These are phyloP conservation scores for Cantharis rufa DNA, from an alignment of 2,888 invertebrate genomes.

Conservation along the genomic window DNA sequence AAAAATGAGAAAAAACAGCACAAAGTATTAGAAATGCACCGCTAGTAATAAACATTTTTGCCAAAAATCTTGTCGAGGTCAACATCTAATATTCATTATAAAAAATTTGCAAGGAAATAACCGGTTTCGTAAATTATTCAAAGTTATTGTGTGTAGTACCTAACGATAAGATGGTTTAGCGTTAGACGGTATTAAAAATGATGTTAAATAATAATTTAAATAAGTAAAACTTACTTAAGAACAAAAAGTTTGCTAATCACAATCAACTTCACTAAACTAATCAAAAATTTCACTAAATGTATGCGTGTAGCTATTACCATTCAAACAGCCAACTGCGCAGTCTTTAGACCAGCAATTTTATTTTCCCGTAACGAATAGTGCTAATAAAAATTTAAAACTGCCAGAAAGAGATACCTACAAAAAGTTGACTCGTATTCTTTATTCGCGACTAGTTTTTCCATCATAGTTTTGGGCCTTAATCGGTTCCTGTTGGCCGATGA, in stretches of 20 bases:
- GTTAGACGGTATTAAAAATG: background rate
- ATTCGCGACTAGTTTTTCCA: slow-evolving; percentile 24
- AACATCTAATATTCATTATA: background rate
- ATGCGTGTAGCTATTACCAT: background rate
- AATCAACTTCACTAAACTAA: background rate
- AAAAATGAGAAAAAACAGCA: background rate
- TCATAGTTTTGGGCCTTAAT: slow-evolving; percentile 20
- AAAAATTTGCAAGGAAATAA: background rate
- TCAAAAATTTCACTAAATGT: background rate
- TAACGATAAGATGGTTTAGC: background rate
- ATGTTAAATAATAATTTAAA: background rate
- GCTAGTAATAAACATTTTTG: background rate
- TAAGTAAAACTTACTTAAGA: background rate
- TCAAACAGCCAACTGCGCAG: background rate
- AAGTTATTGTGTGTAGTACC: background rate
- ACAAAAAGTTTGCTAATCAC: background rate
- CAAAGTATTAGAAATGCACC: background rate
- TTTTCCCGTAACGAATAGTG: background rate
- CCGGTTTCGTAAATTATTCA: background rate
- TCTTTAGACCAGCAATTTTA: background rate
- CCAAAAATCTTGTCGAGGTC: background rate
- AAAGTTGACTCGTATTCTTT: slow-evolving; percentile 13
- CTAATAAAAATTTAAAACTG: background rate
- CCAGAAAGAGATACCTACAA: slow-evolving; percentile 3
- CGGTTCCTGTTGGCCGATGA: slow-evolving; percentile 20